Evolutionary conservation across 2,888 invertebrate genomes (phyloP), one percentile per base, ranked within the genome.

Genomic region (Cistogaster globosa): DNA sequence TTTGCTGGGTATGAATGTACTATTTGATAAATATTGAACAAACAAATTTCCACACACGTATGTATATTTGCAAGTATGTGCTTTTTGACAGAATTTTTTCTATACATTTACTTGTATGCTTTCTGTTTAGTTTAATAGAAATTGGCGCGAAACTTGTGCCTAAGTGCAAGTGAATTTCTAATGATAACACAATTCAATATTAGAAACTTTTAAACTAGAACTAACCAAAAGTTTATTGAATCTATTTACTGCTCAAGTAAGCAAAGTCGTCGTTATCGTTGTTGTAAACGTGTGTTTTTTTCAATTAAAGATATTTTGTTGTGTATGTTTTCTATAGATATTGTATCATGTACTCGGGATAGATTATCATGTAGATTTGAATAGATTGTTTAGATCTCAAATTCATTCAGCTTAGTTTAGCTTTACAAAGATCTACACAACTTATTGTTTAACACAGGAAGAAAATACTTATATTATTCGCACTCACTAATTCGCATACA

Each of bases 81-180:
- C 60, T 79, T 74, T 80, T 71, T 77, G 63, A 60, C 51, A 48
- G 58, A 20, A 45, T 55, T 71, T 69, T n/a, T 32, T 69, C 14
- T 45, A 36, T 14, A 36, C 7, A 36, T 36, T 12, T 8, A 20
- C 62, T 18, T 69, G 32, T 57, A 45, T 63, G 20, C 20, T 71
- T 1, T 53, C 32, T 48, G 57, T 80, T 67, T 42, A 60, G 57
- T 79, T 86, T 86, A 84, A 79, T 84, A 83, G 67, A 84, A 87
- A 87, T 87, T 86, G 88, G 87, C 87, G 87, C 87, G 87, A 88
- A 90, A 89, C 88, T 88, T 89, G 90, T 88, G 90, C 83, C 76
- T 75, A 82, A 82, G 85, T 82, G 60, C 85, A 79, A 85, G 78
- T 76, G 67, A 79, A 85, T 74, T 82, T 69, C 74, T 71, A 71